Conservation (phyloP, 2,888 invertebrate species). For the Rhingia rostrata region DNA sequence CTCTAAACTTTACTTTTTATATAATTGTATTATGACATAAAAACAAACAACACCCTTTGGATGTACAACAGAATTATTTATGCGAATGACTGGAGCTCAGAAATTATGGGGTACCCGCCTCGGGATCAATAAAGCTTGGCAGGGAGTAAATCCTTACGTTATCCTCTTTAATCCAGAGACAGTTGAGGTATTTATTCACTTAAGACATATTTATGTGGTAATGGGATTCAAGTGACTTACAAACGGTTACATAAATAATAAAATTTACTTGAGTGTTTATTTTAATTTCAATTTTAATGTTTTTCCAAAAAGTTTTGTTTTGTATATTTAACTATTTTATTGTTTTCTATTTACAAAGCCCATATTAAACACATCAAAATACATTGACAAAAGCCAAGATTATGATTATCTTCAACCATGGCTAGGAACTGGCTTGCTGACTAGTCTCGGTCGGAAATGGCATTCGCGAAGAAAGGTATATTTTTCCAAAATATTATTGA, state of each 20-base stretch:
- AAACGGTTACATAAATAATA: neutral
- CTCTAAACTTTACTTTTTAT: conserved; percentile 39
- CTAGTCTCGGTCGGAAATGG: conserved; percentile 86
- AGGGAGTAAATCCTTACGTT: conserved; percentile 83
- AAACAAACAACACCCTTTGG: conserved; percentile 9
- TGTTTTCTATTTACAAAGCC: conserved; percentile 80
- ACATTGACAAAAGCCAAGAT: conserved; percentile 85
- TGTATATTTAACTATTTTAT: conserved; percentile 2
- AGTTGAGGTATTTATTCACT: conserved; percentile 82
- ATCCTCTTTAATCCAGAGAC: conserved; percentile 84
- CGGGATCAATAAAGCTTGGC: conserved; percentile 84
- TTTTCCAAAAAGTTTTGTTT: neutral
- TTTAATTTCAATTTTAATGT: conserved; percentile 11
- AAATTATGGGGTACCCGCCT: conserved; percentile 83
- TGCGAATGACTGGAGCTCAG: conserved; percentile 83
- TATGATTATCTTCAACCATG: conserved; percentile 85
- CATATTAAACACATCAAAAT: conserved; percentile 85
- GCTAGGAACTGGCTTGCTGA: conserved; percentile 85
- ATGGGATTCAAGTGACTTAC: conserved; percentile 22
- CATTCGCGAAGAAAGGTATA: conserved; percentile 84
- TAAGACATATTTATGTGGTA: conserved; percentile 42
- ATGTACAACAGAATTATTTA: conserved; percentile 83
- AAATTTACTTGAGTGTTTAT: neutral
- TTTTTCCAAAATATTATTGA: neutral
- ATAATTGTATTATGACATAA: conserved; percentile 16